A percentile compares a stretch with the other conserved stretches of the same genome.
phyloP scores from a whole-genome alignment of 1,140 invertebrate genomes.

The Sitophilus oryzae region DNA sequence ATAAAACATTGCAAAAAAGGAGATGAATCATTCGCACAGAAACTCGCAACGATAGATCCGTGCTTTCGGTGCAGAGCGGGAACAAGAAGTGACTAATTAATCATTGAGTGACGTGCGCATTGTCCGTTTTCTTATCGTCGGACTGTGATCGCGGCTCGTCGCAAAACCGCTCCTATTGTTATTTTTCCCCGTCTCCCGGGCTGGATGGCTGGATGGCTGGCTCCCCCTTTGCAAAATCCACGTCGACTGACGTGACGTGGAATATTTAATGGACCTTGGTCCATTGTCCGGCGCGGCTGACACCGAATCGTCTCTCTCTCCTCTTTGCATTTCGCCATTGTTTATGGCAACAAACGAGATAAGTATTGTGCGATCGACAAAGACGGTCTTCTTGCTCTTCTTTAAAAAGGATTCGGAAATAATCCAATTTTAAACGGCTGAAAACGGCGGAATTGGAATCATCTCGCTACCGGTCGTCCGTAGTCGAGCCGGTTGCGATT shows the following conservation, averaged over 20 bases:
- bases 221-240: conserved; percentile 36
- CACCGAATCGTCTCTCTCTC: conserved; percentile 33
- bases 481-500: background rate
- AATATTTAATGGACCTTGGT: conserved; percentile 38
- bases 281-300: conserved; percentile 34
- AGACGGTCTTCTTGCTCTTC: conserved; percentile 8
- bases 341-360: conserved; percentile 27
- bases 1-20: background rate
- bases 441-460: conserved; percentile 12
- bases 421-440: conserved; percentile 24
- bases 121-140: conserved; percentile 29
- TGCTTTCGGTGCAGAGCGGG: conserved; percentile 12
- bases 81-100: conserved; percentile 32
- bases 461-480: background rate
- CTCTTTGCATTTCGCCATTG: conserved; percentile 31
- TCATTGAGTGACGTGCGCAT: conserved; percentile 31
- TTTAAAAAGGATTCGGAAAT: conserved; percentile 11
- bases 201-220: no score
- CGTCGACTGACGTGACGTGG: conserved; percentile 35
- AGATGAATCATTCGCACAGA: conserved; percentile 5
- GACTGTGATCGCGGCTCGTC: conserved; percentile 31
- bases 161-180: conserved; percentile 37
- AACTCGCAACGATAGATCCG: background rate
- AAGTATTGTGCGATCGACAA: conserved; percentile 21
- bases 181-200: no score